Conservation (phyloP, 2,888 invertebrate species). For the Galeopsomyia nigrocyanea region DNA sequence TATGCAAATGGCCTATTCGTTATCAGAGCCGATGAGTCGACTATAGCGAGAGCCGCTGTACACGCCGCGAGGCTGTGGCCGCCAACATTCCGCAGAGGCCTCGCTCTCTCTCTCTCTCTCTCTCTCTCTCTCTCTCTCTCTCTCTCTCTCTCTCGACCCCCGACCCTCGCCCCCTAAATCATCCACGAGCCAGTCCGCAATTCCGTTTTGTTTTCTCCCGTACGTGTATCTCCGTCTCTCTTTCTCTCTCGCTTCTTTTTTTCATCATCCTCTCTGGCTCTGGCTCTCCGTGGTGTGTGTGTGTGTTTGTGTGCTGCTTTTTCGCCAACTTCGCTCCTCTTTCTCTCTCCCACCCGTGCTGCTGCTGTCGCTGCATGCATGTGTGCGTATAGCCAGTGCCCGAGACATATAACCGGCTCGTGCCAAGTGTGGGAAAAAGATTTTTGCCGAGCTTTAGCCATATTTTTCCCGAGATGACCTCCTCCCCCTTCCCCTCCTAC, state of each 20-base stretch:
- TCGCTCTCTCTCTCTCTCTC: constrained; percentile 46
- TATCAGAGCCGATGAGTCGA: constrained; percentile 51
- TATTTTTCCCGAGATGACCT: constrained; percentile 13
- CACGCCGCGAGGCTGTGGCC: constrained; percentile 28
- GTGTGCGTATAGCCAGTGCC: constrained; percentile 21
- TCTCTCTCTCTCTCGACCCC: constrained; percentile 66
- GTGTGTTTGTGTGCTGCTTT: too few relatives aligned
- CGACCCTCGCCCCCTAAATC: constrained; percentile 68
- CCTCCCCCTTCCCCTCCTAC: constrained; percentile 28
- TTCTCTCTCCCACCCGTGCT: constrained; percentile 24
- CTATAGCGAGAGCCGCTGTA: constrained; percentile 2
- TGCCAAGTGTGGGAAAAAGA: constrained; percentile 53
- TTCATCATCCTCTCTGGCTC: constrained; percentile 26
- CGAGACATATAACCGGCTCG: constrained; percentile 31
- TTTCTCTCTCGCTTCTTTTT: constrained; percentile 40
- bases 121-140: too few relatives aligned
- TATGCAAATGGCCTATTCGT: constrained; percentile 59
- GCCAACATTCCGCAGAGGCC: constrained; percentile 61
- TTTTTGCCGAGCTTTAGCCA: constrained; percentile 43
- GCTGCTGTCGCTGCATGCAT: constrained; percentile 5
- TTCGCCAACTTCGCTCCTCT: constrained; percentile 36
- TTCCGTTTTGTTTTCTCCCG: constrained; percentile 66
- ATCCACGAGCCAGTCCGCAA: constrained; percentile 66
- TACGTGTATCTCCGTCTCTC: constrained; percentile 23
- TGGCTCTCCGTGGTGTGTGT: background rate